phyloP scores from a whole-genome alignment of 2,888 invertebrate species.

The Lycophotia porphyrea region DNA sequence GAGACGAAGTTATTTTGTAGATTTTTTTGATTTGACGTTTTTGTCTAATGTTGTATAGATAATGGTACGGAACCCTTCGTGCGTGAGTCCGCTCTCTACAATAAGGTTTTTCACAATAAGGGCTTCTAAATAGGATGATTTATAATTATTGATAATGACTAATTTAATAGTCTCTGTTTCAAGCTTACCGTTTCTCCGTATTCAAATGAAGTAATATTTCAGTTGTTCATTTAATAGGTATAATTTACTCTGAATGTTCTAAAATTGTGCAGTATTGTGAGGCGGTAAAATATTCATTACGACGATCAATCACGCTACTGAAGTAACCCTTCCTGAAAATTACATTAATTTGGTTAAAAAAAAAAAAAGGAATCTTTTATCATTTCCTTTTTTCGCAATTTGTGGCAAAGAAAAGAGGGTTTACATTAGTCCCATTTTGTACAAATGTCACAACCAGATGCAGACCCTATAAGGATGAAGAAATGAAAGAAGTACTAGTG shows the following conservation, averaged over 20 bases:
- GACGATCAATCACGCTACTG: slow-evolving; percentile 5
- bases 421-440: neutral
- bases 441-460: neutral
- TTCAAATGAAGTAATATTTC: slow-evolving; percentile 6
- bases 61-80: no score
- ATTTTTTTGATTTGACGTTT: no score
- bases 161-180: neutral
- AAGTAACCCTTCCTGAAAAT: neutral
- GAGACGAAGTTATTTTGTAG: no score
- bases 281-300: slow-evolving; percentile 6
- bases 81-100: no score
- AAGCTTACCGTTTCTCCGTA: neutral
- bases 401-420: neutral
- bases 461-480: neutral
- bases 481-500: no score
- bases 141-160: neutral
- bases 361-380: no score
- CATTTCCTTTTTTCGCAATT: no score
- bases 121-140: neutral
- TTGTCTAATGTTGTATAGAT: no score
- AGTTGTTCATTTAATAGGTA: neutral
- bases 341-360: neutral
- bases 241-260: neutral
- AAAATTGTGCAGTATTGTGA: slow-evolving; percentile 6
- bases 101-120: neutral